Conservation (phyloP, 2,888 invertebrate genomes). For the Cerceris ruficornis region DNA sequence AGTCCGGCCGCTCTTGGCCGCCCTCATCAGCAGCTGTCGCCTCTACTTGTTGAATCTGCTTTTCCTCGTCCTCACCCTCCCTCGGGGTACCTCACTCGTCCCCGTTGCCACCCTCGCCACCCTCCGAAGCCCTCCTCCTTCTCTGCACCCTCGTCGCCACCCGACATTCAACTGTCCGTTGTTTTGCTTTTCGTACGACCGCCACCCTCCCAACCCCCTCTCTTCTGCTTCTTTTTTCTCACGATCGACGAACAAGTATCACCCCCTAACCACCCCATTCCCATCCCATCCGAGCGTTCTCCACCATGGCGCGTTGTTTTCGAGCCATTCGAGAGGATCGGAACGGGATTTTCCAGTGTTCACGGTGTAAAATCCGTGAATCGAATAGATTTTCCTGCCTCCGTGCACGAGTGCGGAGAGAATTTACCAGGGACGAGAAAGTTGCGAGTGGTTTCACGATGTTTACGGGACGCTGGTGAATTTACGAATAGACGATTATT, state of each 20-base stretch:
- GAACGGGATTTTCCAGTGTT: background rate
- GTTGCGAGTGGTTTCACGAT: too few relatives aligned
- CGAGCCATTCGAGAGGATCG: background rate
- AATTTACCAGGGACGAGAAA: too few relatives aligned
- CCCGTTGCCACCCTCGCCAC: slow-evolving; percentile 2
- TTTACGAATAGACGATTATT: too few relatives aligned
- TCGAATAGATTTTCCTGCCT: too few relatives aligned
- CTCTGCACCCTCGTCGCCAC: background rate
- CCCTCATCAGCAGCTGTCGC: slow-evolving; percentile 76
- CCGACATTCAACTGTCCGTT: slow-evolving; percentile 51
- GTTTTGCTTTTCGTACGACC: slow-evolving; percentile 50
- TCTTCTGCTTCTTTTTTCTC: slow-evolving; percentile 25
- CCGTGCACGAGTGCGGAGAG: too few relatives aligned
- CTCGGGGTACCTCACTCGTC: slow-evolving; percentile 14
- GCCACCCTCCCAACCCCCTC: slow-evolving; percentile 20
- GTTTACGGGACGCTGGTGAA: too few relatives aligned
- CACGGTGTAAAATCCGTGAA: too few relatives aligned
- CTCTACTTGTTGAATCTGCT: slow-evolving; percentile 74
- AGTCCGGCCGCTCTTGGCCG: slow-evolving; percentile 55
- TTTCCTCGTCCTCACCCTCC: slow-evolving; percentile 51
- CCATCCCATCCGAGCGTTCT: slow-evolving; percentile 15
- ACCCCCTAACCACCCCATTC: slow-evolving; percentile 2
- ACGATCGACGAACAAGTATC: slow-evolving; percentile 40
- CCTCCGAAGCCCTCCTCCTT: background rate
- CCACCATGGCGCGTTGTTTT: background rate